Conservation (phyloP, 2,113 vertebrate genomes). For the Lophochroa leadbeateri region DNA sequence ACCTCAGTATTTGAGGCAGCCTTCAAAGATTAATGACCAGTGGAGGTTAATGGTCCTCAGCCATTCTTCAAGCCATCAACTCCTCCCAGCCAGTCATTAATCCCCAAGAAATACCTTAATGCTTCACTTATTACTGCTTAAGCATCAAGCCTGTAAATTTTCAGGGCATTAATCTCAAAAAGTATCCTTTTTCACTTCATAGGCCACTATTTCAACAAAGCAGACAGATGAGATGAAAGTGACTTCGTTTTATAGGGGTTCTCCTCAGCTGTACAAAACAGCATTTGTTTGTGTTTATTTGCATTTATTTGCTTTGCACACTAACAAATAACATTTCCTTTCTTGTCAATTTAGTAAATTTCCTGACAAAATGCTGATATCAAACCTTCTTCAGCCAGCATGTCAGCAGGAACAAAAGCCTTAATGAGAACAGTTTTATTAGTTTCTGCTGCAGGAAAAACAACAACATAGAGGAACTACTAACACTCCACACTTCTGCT, state of each 20-base stretch:
- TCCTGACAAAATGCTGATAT: neutral
- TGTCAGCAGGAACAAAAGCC: neutral
- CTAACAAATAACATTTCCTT: neutral
- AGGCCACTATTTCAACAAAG: conserved; percentile 18
- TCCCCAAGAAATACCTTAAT: conserved; percentile 57
- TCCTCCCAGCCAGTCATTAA: conserved; percentile 67
- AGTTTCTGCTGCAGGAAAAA: neutral
- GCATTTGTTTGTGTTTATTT: neutral
- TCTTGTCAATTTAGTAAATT: neutral
- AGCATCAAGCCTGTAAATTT: conserved; percentile 49
- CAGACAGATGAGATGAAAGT: neutral
- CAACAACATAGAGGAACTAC: neutral
- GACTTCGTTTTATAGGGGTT: neutral
- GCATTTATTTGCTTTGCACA: neutral
- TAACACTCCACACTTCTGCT: neutral
- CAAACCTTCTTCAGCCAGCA: neutral
- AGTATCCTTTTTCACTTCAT: conserved; percentile 42
- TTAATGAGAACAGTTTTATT: neutral
- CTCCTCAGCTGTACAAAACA: neutral
- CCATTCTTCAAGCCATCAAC: conserved; percentile 58
- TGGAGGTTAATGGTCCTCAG: conserved; percentile 64
- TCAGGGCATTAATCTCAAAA: conserved; percentile 48
- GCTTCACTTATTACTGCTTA: conserved; percentile 64
- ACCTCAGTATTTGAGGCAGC: conserved; percentile 40
- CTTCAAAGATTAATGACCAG: conserved; percentile 57